phyloP scores from a whole-genome alignment of 2,797 vertebrate species.

The Todus mexicanus region DNA sequence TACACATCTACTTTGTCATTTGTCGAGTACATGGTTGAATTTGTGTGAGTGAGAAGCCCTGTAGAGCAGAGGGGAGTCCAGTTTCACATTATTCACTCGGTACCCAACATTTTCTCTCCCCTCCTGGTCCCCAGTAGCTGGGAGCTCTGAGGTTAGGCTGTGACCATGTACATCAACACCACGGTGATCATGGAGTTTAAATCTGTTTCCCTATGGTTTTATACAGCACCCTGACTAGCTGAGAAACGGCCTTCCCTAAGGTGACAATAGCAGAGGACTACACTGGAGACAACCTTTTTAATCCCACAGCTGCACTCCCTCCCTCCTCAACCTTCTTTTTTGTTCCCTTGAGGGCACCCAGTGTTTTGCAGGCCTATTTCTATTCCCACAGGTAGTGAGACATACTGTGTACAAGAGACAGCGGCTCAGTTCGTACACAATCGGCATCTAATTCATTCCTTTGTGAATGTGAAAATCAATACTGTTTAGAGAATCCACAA shows the following conservation, averaged over 20 bases:
- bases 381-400: neutral
- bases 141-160: neutral
- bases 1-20: neutral
- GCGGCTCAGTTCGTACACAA: neutral
- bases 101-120: neutral
- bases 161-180: neutral
- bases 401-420: neutral
- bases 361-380: neutral
- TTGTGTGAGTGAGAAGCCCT: neutral
- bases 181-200: neutral
- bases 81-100: neutral
- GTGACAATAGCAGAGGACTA: neutral
- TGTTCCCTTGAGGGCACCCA: neutral
- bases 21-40: neutral
- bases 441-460: neutral
- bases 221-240: neutral
- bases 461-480: constrained; percentile 22
- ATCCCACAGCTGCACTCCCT: neutral
- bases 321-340: neutral
- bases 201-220: neutral
- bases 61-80: neutral
- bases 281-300: neutral
- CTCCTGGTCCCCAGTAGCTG: neutral
- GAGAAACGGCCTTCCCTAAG: neutral
- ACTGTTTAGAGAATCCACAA: neutral